A percentile compares a stretch with the other conserved stretches of the same genome.
phyloP scores from a whole-genome alignment of 2,888 invertebrate species.

The Caenorhabditis uteleia region DNA sequence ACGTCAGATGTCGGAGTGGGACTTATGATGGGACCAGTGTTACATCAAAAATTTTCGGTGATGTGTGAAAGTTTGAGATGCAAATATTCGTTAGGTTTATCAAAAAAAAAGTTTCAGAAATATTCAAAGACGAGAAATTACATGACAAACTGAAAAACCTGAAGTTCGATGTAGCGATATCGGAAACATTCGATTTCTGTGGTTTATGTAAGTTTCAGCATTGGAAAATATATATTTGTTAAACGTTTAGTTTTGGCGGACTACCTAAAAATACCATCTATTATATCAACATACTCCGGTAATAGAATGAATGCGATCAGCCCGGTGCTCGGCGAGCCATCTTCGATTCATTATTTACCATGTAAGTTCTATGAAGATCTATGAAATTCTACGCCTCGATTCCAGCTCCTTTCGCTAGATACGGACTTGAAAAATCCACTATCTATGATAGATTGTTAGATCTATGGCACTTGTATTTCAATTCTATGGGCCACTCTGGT shows the following conservation, averaged over 20 bases:
- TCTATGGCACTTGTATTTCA: constrained; percentile 19
- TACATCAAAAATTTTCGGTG: constrained; percentile 8
- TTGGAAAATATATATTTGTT: not conserved
- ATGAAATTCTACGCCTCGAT: not conserved
- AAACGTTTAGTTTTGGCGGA: constrained; percentile 25
- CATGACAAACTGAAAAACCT: constrained; percentile 8
- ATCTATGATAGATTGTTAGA: constrained; percentile 20
- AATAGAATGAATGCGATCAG: constrained; percentile 12
- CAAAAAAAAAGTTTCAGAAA: constrained; percentile 9
- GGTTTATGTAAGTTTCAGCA: constrained; percentile 23
- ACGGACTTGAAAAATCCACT: constrained; percentile 5
- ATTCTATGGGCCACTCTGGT: constrained; percentile 6
- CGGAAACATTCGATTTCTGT: constrained; percentile 31
- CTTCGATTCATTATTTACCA: constrained; percentile 23
- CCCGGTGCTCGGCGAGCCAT: constrained; percentile 20
- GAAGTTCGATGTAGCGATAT: constrained; percentile 25
- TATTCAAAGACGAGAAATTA: constrained; percentile 21
- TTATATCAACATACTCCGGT: constrained; percentile 18
- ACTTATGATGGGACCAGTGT: constrained; percentile 3
- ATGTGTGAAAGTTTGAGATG: constrained; percentile 39
- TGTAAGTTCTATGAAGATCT: not conserved
- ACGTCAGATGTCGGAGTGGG: constrained; percentile 4
- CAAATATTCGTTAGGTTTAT: not conserved
- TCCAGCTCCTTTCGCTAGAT: constrained; percentile 7
- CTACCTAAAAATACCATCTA: constrained; percentile 10